Conservation (phyloP, 2,888 invertebrate species). For the Eumacrocentrus americanus region DNA sequence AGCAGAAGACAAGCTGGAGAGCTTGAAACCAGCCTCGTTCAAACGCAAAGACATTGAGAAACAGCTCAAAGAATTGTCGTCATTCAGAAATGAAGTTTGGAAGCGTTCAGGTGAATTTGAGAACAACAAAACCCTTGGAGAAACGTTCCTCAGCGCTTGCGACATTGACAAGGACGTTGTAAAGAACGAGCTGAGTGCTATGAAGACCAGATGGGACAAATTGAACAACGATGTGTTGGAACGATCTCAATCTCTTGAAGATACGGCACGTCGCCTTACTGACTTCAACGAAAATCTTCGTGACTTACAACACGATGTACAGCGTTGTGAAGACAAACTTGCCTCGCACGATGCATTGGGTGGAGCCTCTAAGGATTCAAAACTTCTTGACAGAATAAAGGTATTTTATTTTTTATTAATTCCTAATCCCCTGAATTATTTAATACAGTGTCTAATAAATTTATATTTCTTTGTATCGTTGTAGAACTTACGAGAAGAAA, state of each 20-base stretch:
- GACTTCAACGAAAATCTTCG: slow-evolving; percentile 86
- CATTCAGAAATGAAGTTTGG: slow-evolving; percentile 91
- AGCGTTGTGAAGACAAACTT: slow-evolving; percentile 87
- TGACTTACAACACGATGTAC: slow-evolving; percentile 83
- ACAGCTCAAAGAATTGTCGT: slow-evolving; percentile 85
- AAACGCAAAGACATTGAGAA: slow-evolving; percentile 86
- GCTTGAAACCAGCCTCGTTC: slow-evolving; percentile 79
- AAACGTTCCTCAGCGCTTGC: slow-evolving; percentile 85
- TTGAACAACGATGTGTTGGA: slow-evolving; percentile 83
- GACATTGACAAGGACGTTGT: slow-evolving; percentile 92
- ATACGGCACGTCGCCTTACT: slow-evolving; percentile 78
- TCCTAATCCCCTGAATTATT: not conserved
- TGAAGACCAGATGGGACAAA: slow-evolving; percentile 90
- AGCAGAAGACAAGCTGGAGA: slow-evolving; percentile 83
- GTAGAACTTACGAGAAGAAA: slow-evolving; percentile 77
- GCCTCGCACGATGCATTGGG: slow-evolving; percentile 76
- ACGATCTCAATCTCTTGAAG: slow-evolving; percentile 81
- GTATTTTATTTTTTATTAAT: slow-evolving; percentile 49
- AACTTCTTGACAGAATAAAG: slow-evolving; percentile 84
- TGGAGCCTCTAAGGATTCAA: slow-evolving; percentile 80
- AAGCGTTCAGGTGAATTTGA: slow-evolving; percentile 94
- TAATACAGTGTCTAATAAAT: not conserved
- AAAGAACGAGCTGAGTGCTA: slow-evolving; percentile 77
- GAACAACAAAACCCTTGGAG: slow-evolving; percentile 83
- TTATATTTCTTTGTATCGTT: slow-evolving; percentile 18